These are phyloP conservation scores for Drosophila anomelani DNA, from an alignment of 2,888 invertebrate species.

Conservation along the genomic window DNA sequence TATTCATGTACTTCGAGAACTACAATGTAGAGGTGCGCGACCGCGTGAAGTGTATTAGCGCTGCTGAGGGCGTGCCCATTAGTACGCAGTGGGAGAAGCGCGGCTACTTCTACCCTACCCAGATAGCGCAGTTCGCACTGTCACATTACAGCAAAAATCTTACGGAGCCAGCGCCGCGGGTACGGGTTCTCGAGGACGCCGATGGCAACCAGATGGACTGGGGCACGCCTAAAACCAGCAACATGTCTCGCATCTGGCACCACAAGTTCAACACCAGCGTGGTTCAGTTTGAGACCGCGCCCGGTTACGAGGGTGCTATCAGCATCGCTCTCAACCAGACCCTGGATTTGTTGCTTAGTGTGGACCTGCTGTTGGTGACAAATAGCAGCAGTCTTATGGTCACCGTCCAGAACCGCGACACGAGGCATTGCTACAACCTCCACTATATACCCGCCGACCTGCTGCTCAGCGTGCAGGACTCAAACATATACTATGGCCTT, in stretches of 20 bases:
- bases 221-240: slow-evolving; percentile 90
- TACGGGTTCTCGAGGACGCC: slow-evolving; percentile 90
- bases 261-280: slow-evolving; percentile 87
- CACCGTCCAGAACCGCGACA: slow-evolving; percentile 91
- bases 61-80: slow-evolving; percentile 96
- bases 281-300: slow-evolving; percentile 90
- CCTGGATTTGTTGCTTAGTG: slow-evolving; percentile 90
- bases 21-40: slow-evolving; percentile 98
- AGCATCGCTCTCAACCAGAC: slow-evolving; percentile 86
- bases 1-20: slow-evolving; percentile 98
- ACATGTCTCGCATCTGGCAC: slow-evolving; percentile 88
- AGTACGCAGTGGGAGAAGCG: slow-evolving; percentile 98
- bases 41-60: slow-evolving; percentile 98
- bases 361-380: slow-evolving; percentile 89
- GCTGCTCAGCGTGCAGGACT: slow-evolving; percentile 90
- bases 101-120: slow-evolving; percentile 99
- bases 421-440: slow-evolving; percentile 90
- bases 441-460: slow-evolving; percentile 92
- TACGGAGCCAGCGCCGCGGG: slow-evolving; percentile 92
- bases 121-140: slow-evolving; percentile 98
- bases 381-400: slow-evolving; percentile 93
- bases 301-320: slow-evolving; percentile 89
- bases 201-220: slow-evolving; percentile 89
- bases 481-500: slow-evolving; percentile 94
- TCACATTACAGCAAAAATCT: slow-evolving; percentile 98